Evolutionary conservation across 2,888 invertebrate genomes (phyloP), one percentile per base, ranked within the genome.

Genomic region (Notodonta dromedarius): DNA sequence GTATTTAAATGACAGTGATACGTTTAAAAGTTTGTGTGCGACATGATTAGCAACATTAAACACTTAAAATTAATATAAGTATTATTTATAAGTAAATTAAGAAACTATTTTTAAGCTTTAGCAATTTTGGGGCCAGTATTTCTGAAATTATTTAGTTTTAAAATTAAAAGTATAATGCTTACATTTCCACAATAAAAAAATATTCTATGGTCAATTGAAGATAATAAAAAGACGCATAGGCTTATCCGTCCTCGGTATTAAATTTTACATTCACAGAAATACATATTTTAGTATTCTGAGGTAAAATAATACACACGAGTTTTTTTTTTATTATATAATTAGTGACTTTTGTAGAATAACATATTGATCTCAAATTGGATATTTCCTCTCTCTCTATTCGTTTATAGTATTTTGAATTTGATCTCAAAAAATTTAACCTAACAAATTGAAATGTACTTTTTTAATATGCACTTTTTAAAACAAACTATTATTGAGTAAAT

Each of bases 301-400:
- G 9, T 11, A 42, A 42, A 42, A 42, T 42, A 42, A 11, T 9
- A 42, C 8, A 42, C 9, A 42, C 9, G 4, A 42, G 42, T 11
- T 4, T 11, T 42, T 42, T 42, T 46, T 4, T 4, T 4, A 46
- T 46, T 1, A n/a, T n/a, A n/a, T 11, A 5, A n/a, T n/a, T n/a
- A 11, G n/a, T 46, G 46, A 46, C 46, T n/a, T 44, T 13, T 46
- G 13, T 46, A 46, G n/a, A 16, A 62, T 62, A 70, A 74, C 61
- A 63, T 65, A 74, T 78, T 89, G 91, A 91, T 91, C 91, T 91
- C 91, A 87, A 79, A 90, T 90, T 89, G 86, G 87, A 67, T 82
- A 82, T 85, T 81, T 75, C 77, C 67, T 73, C 64, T 77, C 39
- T 74, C 63, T 67, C 58, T 74, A 61, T 69, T 60, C 51, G 65